Evolutionary conservation across 2,113 vertebrate species (phyloP).

Genomic region (Cyanoramphus novaezelandiae): DNA sequence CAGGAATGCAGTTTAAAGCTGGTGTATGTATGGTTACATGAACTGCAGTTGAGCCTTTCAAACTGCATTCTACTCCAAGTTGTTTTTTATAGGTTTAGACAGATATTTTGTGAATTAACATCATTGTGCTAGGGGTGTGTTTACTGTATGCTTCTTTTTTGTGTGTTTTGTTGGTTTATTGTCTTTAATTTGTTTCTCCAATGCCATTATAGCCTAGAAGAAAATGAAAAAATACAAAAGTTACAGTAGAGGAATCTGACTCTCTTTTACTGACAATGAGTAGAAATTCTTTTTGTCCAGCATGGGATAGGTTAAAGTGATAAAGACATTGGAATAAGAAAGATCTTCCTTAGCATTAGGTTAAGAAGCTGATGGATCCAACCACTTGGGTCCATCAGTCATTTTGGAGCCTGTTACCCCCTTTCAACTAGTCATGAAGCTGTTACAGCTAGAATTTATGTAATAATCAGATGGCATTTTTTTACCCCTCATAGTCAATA

Average conservation of each 20-base stretch:
- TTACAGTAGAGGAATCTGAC: neutral
- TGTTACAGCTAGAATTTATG: constrained; percentile 46
- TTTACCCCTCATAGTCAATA: neutral
- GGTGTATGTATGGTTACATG: neutral
- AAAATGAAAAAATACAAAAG: neutral
- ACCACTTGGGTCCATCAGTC: constrained; percentile 24
- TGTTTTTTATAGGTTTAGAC: neutral
- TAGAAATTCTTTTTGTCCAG: neutral
- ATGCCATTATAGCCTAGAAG: neutral
- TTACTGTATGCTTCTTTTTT: neutral
- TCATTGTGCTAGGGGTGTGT: neutral
- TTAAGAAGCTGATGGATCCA: neutral
- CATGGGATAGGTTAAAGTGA: neutral
- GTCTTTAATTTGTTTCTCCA: neutral
- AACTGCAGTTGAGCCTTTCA: neutral
- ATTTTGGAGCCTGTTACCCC: constrained; percentile 21
- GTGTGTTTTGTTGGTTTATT: neutral
- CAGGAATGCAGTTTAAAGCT: neutral
- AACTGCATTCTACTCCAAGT: neutral
- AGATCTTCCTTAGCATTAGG: neutral
- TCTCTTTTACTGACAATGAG: neutral
- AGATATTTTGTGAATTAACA: neutral
- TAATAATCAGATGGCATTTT: constrained; percentile 33
- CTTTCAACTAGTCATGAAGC: constrained; percentile 46
- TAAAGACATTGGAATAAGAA: neutral